Evolutionary conservation across 1,140 invertebrate species (phyloP), one percentile per base, ranked within the genome.

Genomic region (Aphaenogaster ashmeadi): DNA sequence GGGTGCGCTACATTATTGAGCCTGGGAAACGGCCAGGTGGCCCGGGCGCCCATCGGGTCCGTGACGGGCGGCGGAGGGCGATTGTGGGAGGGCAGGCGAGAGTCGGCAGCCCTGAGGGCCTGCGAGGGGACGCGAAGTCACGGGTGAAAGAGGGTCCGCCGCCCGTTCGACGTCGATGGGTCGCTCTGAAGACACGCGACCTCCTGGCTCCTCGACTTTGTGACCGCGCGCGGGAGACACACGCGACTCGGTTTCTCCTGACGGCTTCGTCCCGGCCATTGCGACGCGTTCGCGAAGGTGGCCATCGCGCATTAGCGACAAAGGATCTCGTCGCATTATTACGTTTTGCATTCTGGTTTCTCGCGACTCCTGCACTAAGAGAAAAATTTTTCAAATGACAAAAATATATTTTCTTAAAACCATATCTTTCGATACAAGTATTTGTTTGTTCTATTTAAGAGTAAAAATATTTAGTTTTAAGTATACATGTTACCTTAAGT

Each of bases 11-110:
- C 93, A 94, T 94, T 94, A 94, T 94, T 94, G 93, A 94, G 93
- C 90, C 93, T 94, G 93, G 90, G 93, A 94, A 94, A 92, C 89
- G 86, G 89, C 91, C 93, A 94, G 93, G 93, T 94, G 93, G 89
- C 86, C 84, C 71, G 86, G 86, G 86, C 86, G 90, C 88, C 92
- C 88, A 93, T 94, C 93, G 91, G 91, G 41, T 74, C 80, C 69
- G 54, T 74, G 80, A 74, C 87, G 87, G 67, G 50, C 44, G 78
- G 87, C 58, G 52, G 41, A 27, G 36, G 21, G 50, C 15, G 67
- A 72, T 47, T 56, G 66, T 33, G 60, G 79, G 67, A 56, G 60
- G 56, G 54, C 69, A 44, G 36, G 36, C 33, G n/a, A 27, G 58
- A 54, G 88, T 50, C 67, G 80, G 54, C 60, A 78, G 64, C 41